Conservation (phyloP, 2,113 vertebrate species). For the Pithys albifrons region DNA sequence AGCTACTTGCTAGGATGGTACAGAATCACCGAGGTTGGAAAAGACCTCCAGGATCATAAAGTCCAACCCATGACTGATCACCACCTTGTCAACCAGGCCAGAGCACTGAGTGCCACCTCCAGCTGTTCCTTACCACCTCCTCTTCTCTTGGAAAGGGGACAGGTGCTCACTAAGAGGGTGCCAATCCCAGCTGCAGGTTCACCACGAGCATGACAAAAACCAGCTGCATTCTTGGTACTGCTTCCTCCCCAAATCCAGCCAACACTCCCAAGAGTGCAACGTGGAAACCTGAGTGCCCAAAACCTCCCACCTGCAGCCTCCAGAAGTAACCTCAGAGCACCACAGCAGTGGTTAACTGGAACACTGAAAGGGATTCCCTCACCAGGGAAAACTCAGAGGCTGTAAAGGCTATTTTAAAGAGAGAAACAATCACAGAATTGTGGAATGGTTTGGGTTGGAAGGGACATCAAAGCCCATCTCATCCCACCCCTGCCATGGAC, state of each 20-base stretch:
- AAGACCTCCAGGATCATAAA: background rate
- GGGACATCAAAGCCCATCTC: background rate
- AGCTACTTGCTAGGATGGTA: background rate
- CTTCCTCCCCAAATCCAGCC: background rate
- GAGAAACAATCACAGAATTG: background rate
- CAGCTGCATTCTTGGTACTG: background rate
- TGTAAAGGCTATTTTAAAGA: background rate
- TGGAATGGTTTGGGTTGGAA: background rate
- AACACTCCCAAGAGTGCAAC: fast-evolving
- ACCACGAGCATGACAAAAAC: fast-evolving
- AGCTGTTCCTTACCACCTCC: background rate
- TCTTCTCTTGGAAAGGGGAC: background rate
- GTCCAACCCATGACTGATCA: background rate
- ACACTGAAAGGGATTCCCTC: fast-evolving
- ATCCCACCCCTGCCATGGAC: background rate
- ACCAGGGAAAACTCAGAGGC: fast-evolving
- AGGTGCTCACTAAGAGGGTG: background rate
- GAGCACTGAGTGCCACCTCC: background rate
- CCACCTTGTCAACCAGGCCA: background rate
- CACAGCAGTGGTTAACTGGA: fast-evolving
- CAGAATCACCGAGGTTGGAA: background rate
- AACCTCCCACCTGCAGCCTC: background rate
- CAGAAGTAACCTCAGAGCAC: background rate
- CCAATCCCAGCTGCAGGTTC: background rate
- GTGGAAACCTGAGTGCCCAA: fast-evolving